A percentile compares a stretch with the other conserved stretches of the same genome.
Evolutionary conservation across 35 echinoderm and acorn worm species (phyloP).

Genomic region (Anneissia japonica): DNA sequence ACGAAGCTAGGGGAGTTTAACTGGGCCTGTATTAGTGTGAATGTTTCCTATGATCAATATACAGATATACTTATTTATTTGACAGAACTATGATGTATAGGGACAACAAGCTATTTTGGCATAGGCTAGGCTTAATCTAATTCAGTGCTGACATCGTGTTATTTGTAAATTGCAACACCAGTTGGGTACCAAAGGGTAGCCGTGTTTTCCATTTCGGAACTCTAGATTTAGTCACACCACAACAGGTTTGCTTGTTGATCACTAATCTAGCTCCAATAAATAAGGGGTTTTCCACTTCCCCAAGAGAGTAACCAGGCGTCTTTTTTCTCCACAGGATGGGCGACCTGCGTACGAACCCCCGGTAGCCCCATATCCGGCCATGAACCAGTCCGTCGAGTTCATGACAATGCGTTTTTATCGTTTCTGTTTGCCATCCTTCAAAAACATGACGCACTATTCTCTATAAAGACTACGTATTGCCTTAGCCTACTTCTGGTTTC

Average conservation of each 20-base stretch:
- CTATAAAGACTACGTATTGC: background rate
- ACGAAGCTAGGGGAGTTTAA: background rate
- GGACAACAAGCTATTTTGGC: background rate
- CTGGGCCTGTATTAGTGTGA: background rate
- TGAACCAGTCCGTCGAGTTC: background rate
- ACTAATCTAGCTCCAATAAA: background rate
- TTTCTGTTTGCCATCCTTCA: background rate
- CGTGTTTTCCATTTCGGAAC: constrained; percentile 1
- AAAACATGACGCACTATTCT: background rate
- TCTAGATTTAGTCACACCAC: background rate
- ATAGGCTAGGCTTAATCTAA: background rate
- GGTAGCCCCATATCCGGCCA: background rate
- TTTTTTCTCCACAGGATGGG: background rate
- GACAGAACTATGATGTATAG: background rate
- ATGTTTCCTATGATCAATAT: background rate
- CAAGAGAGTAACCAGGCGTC: background rate
- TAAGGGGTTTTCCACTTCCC: background rate
- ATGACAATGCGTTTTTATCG: background rate
- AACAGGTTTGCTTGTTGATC: background rate
- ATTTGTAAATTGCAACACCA: background rate
- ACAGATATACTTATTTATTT: background rate
- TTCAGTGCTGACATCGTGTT: background rate
- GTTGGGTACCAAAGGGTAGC: background rate
- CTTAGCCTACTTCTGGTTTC: constrained; percentile 1
- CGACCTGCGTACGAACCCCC: background rate